Base-by-base conservation (phyloP, 2,113 vertebrate species). In the Rhipidura dahli region DNA sequence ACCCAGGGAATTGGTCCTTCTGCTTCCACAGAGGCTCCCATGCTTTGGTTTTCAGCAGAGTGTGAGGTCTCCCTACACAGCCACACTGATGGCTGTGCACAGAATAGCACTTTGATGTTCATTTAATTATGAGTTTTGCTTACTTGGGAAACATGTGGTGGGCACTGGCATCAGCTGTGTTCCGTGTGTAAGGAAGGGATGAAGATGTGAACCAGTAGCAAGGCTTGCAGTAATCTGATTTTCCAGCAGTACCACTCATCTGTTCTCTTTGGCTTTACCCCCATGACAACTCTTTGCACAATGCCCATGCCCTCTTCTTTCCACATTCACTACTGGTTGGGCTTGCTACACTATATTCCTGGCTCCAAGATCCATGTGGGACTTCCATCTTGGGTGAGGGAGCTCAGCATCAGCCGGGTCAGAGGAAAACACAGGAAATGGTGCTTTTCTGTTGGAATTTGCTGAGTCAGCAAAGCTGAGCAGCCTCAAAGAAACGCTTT, bases 81-180 rank as follows among this genome's bases (percentile, higher is more conserved):
- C 42, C 56, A 24, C 0, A 0, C 37, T 76, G 15, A 21, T 20
- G 18, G 31, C 30, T 0, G 0, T 18, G 18, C 13, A 23, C 21
- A 11, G 45, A 77, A 10, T 35, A 45, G 59, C 44, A 24, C 27
- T 59, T 66, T 44, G 35, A 26, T 75, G 18, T 64, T 89, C 9
- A 19, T 61, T 75, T 82, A 44, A n/a, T 22, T 11, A 49, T 40
- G 71, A 64, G 26, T 45, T 86, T 59, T 87, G 16, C 28, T 85
- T 31, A 15, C 28, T 72, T 84, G 26, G 21, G 21, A 26, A 59
- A 27, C 28, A 37, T 28, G 44, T 57, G 27, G 22, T 66, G 20
- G 15, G 60, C 1, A 0, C 15, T 91, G 51, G 33, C 56, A 51
- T 70, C 0, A 0, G 3, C 27, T 61, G 10, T 0, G 1, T 84